Percentiles rank a stretch among this genome's conserved stretches.
phyloP scores from a whole-genome alignment of 2,113 vertebrate genomes.

The Limnothrissa miodon region DNA sequence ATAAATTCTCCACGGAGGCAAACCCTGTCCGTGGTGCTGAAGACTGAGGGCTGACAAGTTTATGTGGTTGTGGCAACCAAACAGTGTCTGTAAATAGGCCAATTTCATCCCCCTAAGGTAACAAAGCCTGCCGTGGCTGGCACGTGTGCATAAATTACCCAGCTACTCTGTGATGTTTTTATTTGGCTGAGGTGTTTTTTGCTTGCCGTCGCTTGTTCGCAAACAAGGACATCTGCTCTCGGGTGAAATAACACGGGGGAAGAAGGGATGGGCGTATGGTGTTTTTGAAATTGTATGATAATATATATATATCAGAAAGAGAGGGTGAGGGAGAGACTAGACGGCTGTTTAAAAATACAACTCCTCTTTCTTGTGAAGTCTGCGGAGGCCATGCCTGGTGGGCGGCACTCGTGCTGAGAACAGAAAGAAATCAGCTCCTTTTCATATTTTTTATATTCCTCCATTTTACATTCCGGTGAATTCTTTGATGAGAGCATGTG shows the following conservation, averaged over 20 bases:
- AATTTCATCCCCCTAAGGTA: not conserved
- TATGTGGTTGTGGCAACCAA: not conserved
- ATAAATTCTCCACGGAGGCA: not conserved
- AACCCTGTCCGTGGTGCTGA: not conserved
- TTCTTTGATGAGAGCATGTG: not conserved
- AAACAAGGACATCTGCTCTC: constrained; percentile 11
- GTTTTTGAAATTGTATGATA: not conserved
- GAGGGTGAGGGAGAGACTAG: not conserved
- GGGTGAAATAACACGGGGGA: not conserved
- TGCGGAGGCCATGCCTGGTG: not conserved
- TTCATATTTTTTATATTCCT: no score
- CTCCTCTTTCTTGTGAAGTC: not conserved
- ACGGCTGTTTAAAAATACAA: not conserved
- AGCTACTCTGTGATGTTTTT: not conserved
- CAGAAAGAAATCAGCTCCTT: not conserved
- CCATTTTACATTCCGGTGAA: not conserved
- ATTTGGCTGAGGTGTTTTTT: constrained; percentile 14
- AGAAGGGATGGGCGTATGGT: not conserved
- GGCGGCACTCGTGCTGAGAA: not conserved
- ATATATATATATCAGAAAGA: not conserved
- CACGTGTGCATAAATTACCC: not conserved
- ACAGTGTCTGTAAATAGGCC: constrained; percentile 9
- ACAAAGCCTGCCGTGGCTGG: not conserved
- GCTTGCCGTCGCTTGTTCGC: not conserved
- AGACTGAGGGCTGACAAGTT: not conserved